phyloP scores from a whole-genome alignment of 2,797 vertebrate species.

The Ambastaia sidthimunki region DNA sequence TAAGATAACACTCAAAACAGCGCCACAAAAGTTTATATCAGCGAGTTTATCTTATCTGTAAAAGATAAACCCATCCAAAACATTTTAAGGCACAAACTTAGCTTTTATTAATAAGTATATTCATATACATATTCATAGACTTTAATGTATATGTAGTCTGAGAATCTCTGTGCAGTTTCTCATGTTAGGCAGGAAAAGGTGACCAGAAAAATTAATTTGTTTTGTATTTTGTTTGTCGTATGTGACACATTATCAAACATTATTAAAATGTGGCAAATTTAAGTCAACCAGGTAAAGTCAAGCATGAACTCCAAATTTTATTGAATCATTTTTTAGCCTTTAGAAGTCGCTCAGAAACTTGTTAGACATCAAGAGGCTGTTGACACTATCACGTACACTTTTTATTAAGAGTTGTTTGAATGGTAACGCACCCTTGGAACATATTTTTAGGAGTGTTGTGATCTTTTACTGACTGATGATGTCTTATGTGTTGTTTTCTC shows the following conservation, averaged over 20 bases:
- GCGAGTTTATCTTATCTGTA: neutral
- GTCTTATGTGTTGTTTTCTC: slow-evolving; percentile 77
- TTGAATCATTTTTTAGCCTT: neutral
- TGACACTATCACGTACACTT: neutral
- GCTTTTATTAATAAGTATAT: no score
- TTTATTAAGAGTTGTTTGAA: neutral
- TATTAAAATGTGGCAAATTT: neutral
- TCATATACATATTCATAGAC: neutral
- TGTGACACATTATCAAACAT: neutral
- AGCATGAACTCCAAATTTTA: neutral
- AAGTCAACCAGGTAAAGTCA: neutral
- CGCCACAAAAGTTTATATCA: neutral
- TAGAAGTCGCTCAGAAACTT: neutral
- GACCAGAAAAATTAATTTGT: neutral
- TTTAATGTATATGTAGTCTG: neutral
- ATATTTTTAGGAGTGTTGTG: slow-evolving; percentile 5
- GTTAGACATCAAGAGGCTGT: neutral
- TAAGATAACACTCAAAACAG: neutral
- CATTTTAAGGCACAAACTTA: neutral
- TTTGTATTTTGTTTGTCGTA: neutral
- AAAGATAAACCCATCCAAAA: neutral
- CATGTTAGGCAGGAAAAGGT: neutral
- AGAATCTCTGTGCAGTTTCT: neutral
- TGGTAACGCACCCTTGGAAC: neutral
- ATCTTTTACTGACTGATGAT: slow-evolving; percentile 62